Conservation (phyloP, 2,888 invertebrate species). For the Spilosoma lubricipeda region DNA sequence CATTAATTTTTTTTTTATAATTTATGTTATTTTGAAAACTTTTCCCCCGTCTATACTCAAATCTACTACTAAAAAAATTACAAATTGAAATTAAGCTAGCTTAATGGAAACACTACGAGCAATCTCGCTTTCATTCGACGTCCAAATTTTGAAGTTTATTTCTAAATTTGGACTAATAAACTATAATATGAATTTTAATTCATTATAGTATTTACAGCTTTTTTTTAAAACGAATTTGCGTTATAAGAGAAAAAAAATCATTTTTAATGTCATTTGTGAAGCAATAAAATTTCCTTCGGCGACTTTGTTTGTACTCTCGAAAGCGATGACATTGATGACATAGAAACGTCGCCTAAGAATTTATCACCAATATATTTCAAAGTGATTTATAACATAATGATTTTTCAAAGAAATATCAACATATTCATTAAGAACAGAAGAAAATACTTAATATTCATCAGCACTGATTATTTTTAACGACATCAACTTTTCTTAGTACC, state of each 20-base stretch:
- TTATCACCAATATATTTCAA: conserved; percentile 11
- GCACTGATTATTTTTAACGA: conserved; percentile 2
- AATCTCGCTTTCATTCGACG: neutral
- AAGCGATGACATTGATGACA: conserved; percentile 13
- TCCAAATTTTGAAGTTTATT: no score
- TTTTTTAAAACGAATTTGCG: neutral
- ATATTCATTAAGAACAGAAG: conserved; percentile 10
- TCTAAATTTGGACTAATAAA: no score
- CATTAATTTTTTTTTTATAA: neutral
- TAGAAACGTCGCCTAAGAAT: conserved; percentile 3
- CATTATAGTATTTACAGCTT: neutral
- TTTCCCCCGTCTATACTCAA: neutral
- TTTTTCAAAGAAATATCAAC: conserved; percentile 12
- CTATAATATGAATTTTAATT: no score
- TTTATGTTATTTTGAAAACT: neutral
- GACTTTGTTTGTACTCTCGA: conserved; percentile 7
- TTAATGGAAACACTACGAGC: neutral
- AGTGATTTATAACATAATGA: conserved; percentile 3
- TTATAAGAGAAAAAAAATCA: neutral
- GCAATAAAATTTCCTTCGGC: conserved; percentile 7
- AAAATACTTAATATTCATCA: conserved; percentile 7
- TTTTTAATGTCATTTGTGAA: neutral
- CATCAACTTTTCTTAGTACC: neutral
- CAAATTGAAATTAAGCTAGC: neutral
- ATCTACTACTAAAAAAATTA: neutral